These are phyloP conservation scores for Lamellibrachia satsuma DNA, from an alignment of 2,888 invertebrate species.

Conservation along the genomic window DNA sequence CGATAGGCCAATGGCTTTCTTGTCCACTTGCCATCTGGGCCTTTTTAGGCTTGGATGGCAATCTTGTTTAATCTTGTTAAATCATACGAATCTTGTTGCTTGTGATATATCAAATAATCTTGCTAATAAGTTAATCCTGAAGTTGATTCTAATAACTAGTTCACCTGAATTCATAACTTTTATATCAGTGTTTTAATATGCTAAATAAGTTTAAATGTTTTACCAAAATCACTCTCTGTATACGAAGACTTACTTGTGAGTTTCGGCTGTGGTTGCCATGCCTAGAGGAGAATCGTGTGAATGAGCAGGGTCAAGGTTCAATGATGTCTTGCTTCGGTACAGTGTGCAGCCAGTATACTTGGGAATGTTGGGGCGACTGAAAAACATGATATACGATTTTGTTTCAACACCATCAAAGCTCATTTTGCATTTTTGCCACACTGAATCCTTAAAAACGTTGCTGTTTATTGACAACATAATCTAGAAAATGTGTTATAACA, in stretches of 20 bases:
- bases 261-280: conserved; percentile 46
- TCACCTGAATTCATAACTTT: conserved; percentile 24
- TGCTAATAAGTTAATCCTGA: neutral
- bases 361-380: conserved; percentile 61
- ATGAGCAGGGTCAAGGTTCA: conserved; percentile 44
- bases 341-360: conserved; percentile 57
- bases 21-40: no score
- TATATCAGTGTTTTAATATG: neutral
- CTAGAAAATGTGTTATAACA: no score
- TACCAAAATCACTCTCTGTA: neutral
- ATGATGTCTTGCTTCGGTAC: conserved; percentile 50
- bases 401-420: neutral
- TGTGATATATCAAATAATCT: neutral
- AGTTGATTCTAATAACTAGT: neutral
- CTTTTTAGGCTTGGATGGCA: no score
- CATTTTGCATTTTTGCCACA: neutral
- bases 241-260: conserved; percentile 48
- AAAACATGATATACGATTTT: conserved; percentile 30
- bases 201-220: no score
- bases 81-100: no score
- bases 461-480: no score
- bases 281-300: conserved; percentile 42
- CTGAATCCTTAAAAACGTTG: no score
- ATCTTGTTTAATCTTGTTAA: no score
- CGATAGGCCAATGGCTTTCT: no score